Evolutionary conservation across 2,888 invertebrate genomes (phyloP).

Genomic region (Drosophila borborema): DNA sequence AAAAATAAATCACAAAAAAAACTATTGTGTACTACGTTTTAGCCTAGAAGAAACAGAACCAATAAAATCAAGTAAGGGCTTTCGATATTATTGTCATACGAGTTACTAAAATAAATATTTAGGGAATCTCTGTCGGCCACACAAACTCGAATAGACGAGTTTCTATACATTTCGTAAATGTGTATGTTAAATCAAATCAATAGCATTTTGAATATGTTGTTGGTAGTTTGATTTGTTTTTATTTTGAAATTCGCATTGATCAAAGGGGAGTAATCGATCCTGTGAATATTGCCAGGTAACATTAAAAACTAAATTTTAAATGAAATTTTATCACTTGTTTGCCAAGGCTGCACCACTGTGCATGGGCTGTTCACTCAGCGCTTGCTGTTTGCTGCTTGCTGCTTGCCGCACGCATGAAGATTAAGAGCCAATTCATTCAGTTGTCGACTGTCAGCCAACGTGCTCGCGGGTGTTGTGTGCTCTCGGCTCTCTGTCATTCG

Average conservation of each 20-base stretch:
- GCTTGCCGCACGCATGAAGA: slow-evolving; percentile 40
- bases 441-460: slow-evolving; percentile 50
- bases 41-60: too few species aligned
- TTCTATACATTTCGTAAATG: not conserved
- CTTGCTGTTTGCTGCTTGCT: slow-evolving; percentile 19
- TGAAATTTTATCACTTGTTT: not conserved
- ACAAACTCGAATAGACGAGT: too few species aligned
- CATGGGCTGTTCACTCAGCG: slow-evolving; percentile 27
- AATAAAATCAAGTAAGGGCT: too few species aligned
- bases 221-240: not conserved
- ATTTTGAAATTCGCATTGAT: not conserved
- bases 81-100: too few species aligned
- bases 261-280: not conserved
- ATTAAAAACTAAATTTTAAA: not conserved
- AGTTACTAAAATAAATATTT: too few species aligned
- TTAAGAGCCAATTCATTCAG: slow-evolving; percentile 56
- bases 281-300: not conserved
- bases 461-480: slow-evolving; percentile 37
- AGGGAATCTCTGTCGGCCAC: too few species aligned
- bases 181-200: too few species aligned
- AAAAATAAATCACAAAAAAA: too few species aligned
- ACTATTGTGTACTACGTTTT: too few species aligned
- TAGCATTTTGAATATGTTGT: too few species aligned
- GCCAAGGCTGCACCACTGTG: slow-evolving; percentile 34
- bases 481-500: slow-evolving; percentile 6